Conservation (phyloP, 23 tunicate genomes). For the Ciona savignyi region DNA sequence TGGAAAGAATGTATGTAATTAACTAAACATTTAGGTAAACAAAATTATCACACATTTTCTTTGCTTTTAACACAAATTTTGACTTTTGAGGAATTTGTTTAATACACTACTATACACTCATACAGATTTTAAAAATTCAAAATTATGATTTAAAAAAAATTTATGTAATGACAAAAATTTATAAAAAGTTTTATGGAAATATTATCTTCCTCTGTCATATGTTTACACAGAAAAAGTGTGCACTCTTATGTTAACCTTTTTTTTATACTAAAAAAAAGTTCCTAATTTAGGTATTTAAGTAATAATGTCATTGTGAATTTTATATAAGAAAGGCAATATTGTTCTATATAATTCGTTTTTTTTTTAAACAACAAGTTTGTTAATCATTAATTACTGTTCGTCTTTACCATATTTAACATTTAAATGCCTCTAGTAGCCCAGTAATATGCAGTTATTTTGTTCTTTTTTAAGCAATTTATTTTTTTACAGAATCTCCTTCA, state of each 20-base stretch:
- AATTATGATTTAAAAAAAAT: background rate
- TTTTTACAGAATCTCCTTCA: conserved; percentile 27
- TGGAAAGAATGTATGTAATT: too few species aligned
- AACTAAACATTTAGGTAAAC: background rate
- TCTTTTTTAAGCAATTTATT: background rate
- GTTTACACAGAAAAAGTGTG: background rate
- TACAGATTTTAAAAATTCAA: background rate
- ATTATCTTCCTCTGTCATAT: background rate
- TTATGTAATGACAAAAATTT: background rate
- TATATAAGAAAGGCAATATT: background rate
- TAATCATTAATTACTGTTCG: background rate
- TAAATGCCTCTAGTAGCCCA: too few species aligned
- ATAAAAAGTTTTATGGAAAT: background rate
- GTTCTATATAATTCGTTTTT: background rate
- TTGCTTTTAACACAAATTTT: background rate
- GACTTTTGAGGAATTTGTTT: background rate
- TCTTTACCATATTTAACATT: too few species aligned
- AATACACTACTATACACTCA: background rate
- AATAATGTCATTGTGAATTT: background rate
- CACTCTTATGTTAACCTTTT: background rate
- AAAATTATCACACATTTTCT: background rate
- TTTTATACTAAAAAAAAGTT: background rate
- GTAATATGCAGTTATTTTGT: too few species aligned
- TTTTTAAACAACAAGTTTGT: background rate
- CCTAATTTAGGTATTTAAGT: background rate